These are phyloP conservation scores for Cheilosia grossa DNA, from an alignment of 2,888 invertebrate species.

Conservation along the genomic window DNA sequence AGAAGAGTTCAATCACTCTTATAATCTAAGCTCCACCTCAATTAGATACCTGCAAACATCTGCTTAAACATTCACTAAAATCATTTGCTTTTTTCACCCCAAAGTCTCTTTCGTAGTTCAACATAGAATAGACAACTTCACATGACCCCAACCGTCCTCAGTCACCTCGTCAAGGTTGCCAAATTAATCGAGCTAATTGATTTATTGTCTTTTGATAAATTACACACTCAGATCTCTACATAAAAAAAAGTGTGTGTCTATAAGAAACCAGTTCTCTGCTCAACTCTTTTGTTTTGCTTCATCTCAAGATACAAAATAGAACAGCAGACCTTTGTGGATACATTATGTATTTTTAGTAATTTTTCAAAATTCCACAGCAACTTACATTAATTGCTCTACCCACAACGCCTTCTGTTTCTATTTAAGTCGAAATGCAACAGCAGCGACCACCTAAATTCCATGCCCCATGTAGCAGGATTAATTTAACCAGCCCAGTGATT, in stretches of 20 bases:
- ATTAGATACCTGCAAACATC: no score
- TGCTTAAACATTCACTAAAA: no score
- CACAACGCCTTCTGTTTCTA: conserved; percentile 52
- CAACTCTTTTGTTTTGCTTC: conserved; percentile 29
- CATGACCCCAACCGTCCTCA: conserved; percentile 18
- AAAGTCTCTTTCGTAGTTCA: no score
- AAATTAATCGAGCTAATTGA: conserved; percentile 39
- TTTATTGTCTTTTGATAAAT: conserved; percentile 12
- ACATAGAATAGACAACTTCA: background rate
- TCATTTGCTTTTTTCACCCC: no score
- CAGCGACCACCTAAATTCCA: conserved; percentile 50
- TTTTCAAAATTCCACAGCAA: conserved; percentile 52
- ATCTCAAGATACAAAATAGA: background rate
- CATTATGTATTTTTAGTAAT: conserved; percentile 23
- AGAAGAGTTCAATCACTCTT: no score
- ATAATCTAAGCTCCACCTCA: no score
- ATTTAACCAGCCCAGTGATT: conserved; percentile 69
- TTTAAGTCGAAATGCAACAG: conserved; percentile 11
- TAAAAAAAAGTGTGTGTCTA: background rate
- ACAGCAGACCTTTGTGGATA: background rate
- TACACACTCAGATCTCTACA: background rate
- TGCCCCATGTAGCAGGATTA: conserved; percentile 68
- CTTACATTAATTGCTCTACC: conserved; percentile 49
- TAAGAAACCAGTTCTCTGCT: conserved; percentile 15
- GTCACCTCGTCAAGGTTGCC: conserved; percentile 22